Conservation (phyloP, 2,888 invertebrate species). For the Salticus scenicus region DNA sequence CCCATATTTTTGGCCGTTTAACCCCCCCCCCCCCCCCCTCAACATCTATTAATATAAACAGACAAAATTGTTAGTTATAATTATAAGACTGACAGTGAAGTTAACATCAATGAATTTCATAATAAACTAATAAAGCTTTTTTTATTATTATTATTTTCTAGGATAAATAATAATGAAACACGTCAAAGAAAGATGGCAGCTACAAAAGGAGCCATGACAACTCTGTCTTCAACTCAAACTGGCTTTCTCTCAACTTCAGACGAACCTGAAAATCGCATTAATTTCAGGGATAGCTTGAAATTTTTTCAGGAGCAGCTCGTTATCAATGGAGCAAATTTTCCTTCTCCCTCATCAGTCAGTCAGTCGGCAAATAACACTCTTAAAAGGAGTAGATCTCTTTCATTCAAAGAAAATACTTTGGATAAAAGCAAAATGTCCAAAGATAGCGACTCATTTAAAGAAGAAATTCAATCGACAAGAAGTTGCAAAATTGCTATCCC, state of each 20-base stretch:
- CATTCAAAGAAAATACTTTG: not conserved
- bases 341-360: not conserved
- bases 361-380: not conserved
- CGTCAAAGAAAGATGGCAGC: conserved; percentile 1
- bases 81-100: too few species aligned
- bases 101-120: too few species aligned
- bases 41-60: too few species aligned
- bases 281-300: conserved; percentile 47
- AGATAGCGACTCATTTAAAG: not conserved
- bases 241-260: conserved; percentile 20
- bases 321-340: conserved; percentile 21
- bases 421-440: not conserved
- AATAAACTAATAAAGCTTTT: too few species aligned
- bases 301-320: conserved; percentile 59
- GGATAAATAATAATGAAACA: too few species aligned
- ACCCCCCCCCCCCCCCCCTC: too few species aligned
- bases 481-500: conserved; percentile 52
- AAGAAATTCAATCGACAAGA: not conserved
- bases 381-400: not conserved
- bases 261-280: conserved; percentile 43
- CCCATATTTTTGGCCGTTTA: too few species aligned
- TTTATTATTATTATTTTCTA: too few species aligned
- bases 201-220: conserved; percentile 23
- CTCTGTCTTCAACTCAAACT: not conserved
- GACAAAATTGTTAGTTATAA: too few species aligned